These are phyloP conservation scores for Calephelis perditalis DNA, from an alignment of 2,888 invertebrate species.

Conservation along the genomic window DNA sequence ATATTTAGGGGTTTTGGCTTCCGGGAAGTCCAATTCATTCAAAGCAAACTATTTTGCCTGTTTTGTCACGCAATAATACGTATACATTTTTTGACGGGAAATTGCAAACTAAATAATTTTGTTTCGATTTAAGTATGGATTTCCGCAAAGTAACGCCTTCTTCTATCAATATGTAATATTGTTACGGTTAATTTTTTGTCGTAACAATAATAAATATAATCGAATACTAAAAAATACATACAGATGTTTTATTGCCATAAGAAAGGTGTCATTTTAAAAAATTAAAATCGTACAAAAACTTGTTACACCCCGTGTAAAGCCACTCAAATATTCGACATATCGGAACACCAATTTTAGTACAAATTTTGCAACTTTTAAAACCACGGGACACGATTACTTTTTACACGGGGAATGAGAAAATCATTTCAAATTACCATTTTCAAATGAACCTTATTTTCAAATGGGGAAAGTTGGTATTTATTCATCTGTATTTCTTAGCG, in stretches of 20 bases:
- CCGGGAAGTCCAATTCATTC: too few relatives aligned
- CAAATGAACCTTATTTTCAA: background rate
- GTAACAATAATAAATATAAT: too few relatives aligned
- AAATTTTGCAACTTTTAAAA: conserved; percentile 51
- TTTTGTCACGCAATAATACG: too few relatives aligned
- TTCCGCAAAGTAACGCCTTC: too few relatives aligned
- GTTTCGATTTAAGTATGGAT: too few relatives aligned
- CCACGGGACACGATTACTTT: conserved; percentile 54
- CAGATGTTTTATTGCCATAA: background rate
- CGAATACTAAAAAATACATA: background rate
- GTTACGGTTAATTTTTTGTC: too few relatives aligned
- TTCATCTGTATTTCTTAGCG: conserved; percentile 12
- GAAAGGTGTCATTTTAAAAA: background rate
- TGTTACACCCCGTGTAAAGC: background rate
- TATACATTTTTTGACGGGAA: too few relatives aligned
- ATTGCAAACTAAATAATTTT: too few relatives aligned
- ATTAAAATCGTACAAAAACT: background rate
- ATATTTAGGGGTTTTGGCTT: too few relatives aligned
- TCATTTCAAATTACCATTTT: background rate
- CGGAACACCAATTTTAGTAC: conserved; percentile 35
- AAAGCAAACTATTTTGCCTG: too few relatives aligned
- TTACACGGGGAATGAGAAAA: conserved; percentile 2
- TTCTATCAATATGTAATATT: too few relatives aligned
- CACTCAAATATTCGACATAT: conserved; percentile 26
- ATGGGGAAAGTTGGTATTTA: conserved; percentile 4